A percentile compares a stretch with the other conserved stretches of the same genome.
phyloP scores from a whole-genome alignment of 1,140 invertebrate genomes.

The Drosophila serrata region DNA sequence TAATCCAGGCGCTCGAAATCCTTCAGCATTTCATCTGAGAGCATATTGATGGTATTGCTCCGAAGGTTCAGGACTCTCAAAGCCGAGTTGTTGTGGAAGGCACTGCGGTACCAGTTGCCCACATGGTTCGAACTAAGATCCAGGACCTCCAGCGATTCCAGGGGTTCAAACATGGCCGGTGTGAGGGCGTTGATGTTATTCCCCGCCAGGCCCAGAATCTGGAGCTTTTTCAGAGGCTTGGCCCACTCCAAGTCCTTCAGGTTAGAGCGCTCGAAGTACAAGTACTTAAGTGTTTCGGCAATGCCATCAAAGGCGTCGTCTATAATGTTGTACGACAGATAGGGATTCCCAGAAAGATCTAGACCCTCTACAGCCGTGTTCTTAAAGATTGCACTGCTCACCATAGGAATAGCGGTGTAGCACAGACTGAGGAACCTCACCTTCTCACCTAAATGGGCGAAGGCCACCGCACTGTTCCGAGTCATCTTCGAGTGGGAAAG shows the following conservation, averaged over 20 bases:
- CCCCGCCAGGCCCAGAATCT: conserved; percentile 83
- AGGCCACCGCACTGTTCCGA: conserved; percentile 75
- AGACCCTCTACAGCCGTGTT: conserved; percentile 85
- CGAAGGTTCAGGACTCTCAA: conserved; percentile 85
- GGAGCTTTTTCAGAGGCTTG: conserved; percentile 79
- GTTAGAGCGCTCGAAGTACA: conserved; percentile 85
- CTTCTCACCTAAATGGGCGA: conserved; percentile 79
- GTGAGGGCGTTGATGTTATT: conserved; percentile 86
- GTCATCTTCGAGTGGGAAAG: conserved; percentile 86
- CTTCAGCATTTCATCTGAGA: conserved; percentile 86
- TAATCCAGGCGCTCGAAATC: conserved; percentile 82
- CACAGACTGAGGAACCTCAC: conserved; percentile 86
- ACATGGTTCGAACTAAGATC: conserved; percentile 86
- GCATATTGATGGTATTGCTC: conserved; percentile 86
- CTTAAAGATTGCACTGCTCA: conserved; percentile 81
- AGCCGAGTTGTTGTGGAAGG: conserved; percentile 79
- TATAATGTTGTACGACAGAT: conserved; percentile 71
- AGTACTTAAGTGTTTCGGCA: conserved; percentile 83
- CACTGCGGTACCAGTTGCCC: conserved; percentile 85
- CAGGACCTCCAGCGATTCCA: conserved; percentile 85
- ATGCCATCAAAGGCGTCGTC: conserved; percentile 82
- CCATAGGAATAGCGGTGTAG: conserved; percentile 81
- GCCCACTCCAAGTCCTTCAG: conserved; percentile 84
- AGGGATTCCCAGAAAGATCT: conserved; percentile 86
- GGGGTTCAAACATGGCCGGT: conserved; percentile 46